Evolutionary conservation across 30 jellyfish, hydroid and myxozoan genomes (phyloP).

Genomic region (Turritopsis dohrnii): DNA sequence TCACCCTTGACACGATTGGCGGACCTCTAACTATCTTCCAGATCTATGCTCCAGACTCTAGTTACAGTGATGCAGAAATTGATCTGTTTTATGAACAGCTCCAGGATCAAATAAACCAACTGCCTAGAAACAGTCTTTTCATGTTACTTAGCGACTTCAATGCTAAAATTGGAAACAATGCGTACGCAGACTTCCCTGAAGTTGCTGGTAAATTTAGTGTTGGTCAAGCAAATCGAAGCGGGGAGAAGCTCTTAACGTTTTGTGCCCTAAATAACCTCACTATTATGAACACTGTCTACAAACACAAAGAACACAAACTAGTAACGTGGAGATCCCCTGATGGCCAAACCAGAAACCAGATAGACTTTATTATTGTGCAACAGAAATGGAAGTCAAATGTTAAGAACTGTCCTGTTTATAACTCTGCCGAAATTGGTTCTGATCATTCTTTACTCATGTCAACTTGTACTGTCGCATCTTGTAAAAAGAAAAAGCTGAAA

Average conservation of each 20-base stretch:
- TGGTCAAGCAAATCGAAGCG: constrained; percentile 23
- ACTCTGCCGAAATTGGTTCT: constrained; percentile 13
- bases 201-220: constrained; percentile 26
- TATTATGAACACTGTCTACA: neutral
- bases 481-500: neutral
- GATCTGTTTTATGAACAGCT: constrained; percentile 30
- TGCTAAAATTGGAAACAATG: constrained; percentile 29
- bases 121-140: constrained; percentile 7
- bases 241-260: constrained; percentile 17
- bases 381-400: neutral
- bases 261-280: constrained; percentile 9
- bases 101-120: constrained; percentile 4
- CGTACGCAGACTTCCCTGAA: constrained; percentile 32
- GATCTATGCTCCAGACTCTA: constrained; percentile 36
- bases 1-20: neutral
- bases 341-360: constrained; percentile 8
- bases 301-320: neutral
- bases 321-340: constrained; percentile 8
- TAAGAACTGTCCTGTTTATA: neutral
- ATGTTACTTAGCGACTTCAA: constrained; percentile 33
- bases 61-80: constrained; percentile 28
- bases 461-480: neutral
- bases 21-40: neutral
- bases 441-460: neutral
- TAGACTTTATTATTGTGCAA: constrained; percentile 15